Evolutionary conservation across 2,113 vertebrate genomes (phyloP), one percentile per base, ranked within the genome.

Genomic region (Gallinago media): DNA sequence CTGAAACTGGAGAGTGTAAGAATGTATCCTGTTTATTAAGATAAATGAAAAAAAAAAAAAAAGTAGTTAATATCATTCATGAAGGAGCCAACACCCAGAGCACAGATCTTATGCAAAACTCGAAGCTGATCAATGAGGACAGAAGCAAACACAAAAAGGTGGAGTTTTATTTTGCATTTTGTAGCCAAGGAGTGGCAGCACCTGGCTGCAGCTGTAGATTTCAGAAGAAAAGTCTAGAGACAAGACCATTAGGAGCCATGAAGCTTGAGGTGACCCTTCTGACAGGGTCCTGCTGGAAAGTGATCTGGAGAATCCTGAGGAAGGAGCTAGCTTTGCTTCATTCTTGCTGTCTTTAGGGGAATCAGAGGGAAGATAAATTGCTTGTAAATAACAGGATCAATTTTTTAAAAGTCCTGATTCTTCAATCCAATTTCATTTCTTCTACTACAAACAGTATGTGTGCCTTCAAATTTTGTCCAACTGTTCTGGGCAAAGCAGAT

Each of bases 1-100:
- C 87, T 97, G 92, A 96, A 96, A 76, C 72, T 89, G 92, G 62
- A 72, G 78, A 52, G 10, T 62, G 50, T 82, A 86, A 83, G 95
- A 76, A 84, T 47, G 46, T 47, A 94, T 31, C 16, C 85, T 94
- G 75, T 94, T 95, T 55, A 40, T 52, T 52, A 34, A 34, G 14
- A 56, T 56, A 72, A 47, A 65, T 65, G 56, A 0, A 56, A 65
- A 83, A 42, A 83, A 83, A 42, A 83, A 40, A 46, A 46, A 85
- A 63, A 46, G 9, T 17, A 73, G 36, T 58, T 70, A 67, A 17
- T 63, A 44, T 61, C 1, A 68, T 75, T 79, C 58, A 5, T 31
- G n/a, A 77, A 74, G 23, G 10, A 73, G 9, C 6, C 44, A 76
- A 65, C 0, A 1, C 36, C 27, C 54, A 62, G 10, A 49, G 31